These are phyloP conservation scores for Nerophis ophidion DNA, from an alignment of 2,113 vertebrate species.

Conservation along the genomic window DNA sequence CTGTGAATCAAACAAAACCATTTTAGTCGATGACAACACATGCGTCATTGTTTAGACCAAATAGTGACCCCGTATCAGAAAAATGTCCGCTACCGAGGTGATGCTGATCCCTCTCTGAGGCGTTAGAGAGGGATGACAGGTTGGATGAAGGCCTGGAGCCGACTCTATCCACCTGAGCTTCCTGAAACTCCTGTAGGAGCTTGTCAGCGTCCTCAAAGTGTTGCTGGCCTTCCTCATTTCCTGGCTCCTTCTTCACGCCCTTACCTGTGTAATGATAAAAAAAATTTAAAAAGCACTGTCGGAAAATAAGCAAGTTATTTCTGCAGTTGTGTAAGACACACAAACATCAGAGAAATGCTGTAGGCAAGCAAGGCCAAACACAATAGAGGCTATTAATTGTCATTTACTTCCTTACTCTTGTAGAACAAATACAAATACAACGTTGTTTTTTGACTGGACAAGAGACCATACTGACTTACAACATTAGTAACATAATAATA, in stretches of 20 bases:
- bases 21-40: background rate
- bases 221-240: constrained; percentile 83
- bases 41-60: background rate
- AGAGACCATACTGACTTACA: background rate
- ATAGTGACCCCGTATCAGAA: background rate
- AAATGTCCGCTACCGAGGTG: constrained; percentile 78
- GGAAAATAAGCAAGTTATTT: background rate
- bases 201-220: constrained; percentile 88
- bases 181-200: constrained; percentile 92
- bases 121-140: constrained; percentile 90
- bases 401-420: no score
- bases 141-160: constrained; percentile 92
- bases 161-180: constrained; percentile 85
- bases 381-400: no score
- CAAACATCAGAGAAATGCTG: background rate
- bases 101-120: constrained; percentile 91
- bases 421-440: no score
- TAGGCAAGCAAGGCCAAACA: background rate
- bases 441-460: no score
- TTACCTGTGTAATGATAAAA: constrained; percentile 70
- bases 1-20: constrained; percentile 55
- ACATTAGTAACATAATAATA: background rate
- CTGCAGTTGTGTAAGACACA: background rate
- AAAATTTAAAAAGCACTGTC: background rate
- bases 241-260: constrained; percentile 86